phyloP scores from a whole-genome alignment of 2,888 invertebrate genomes.

The Allolobophora icterica region DNA sequence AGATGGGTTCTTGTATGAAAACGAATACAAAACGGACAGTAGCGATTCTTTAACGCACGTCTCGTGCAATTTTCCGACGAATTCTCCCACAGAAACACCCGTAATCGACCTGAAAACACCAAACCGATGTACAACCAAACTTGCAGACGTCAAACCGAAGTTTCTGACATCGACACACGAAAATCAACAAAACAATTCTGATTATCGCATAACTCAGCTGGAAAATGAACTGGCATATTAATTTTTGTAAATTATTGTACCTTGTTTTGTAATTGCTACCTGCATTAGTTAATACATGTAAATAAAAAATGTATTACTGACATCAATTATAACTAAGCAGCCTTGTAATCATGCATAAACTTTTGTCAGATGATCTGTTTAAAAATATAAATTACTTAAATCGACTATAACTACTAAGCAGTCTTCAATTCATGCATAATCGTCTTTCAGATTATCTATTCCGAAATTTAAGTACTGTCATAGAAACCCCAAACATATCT shows the following conservation, averaged over 20 bases:
- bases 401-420: no score
- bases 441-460: background rate
- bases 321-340: background rate
- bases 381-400: background rate
- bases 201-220: background rate
- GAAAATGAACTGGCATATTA: constrained; percentile 8
- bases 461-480: background rate
- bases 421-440: background rate
- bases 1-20: background rate
- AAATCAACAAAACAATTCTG: background rate
- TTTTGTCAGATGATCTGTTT: background rate
- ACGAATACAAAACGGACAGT: background rate
- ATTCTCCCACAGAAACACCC: background rate
- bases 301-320: background rate
- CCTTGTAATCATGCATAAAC: no score
- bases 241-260: background rate
- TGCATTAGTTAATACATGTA: no score
- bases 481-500: background rate
- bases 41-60: background rate
- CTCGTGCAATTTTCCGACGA: background rate
- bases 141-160: background rate
- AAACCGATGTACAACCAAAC: background rate
- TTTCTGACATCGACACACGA: background rate
- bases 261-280: background rate
- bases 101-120: background rate